phyloP scores from a whole-genome alignment of 2,888 invertebrate species.

The Eurytoma adleriae region DNA sequence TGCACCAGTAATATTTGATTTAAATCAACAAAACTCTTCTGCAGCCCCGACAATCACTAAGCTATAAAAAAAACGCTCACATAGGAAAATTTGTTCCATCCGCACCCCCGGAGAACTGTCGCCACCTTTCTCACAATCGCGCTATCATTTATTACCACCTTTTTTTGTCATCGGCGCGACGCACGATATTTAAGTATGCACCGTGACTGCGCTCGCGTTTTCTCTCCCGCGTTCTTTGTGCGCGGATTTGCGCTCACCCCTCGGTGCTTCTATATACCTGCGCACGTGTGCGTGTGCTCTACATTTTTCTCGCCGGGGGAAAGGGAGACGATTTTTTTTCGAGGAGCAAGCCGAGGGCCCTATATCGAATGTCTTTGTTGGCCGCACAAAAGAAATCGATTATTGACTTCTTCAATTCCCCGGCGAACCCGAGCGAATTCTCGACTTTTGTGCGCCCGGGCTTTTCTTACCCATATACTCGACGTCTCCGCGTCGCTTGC shows the following conservation, averaged over 20 bases:
- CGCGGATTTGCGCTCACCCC: slow-evolving; percentile 14
- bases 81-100: background rate
- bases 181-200: slow-evolving; percentile 37
- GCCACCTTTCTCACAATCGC: background rate
- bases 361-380: slow-evolving; percentile 43
- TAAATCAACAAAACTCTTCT: background rate
- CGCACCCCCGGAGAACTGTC: background rate
- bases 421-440: slow-evolving; percentile 17
- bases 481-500: too few relatives aligned
- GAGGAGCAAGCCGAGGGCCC: background rate
- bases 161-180: slow-evolving; percentile 5
- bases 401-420: slow-evolving; percentile 50
- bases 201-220: slow-evolving; percentile 1
- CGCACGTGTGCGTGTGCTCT: slow-evolving; percentile 9
- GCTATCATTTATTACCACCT: slow-evolving; percentile 37
- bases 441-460: slow-evolving; percentile 16
- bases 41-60: too few relatives aligned
- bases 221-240: background rate
- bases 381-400: slow-evolving; percentile 47
- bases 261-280: background rate
- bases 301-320: background rate
- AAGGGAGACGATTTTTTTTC: slow-evolving; percentile 8
- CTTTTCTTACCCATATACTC: background rate
- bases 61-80: background rate
- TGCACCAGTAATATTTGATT: background rate